Evolutionary conservation across 2,797 vertebrate species (phyloP).

Genomic region (Chaenodraco wilsoni): DNA sequence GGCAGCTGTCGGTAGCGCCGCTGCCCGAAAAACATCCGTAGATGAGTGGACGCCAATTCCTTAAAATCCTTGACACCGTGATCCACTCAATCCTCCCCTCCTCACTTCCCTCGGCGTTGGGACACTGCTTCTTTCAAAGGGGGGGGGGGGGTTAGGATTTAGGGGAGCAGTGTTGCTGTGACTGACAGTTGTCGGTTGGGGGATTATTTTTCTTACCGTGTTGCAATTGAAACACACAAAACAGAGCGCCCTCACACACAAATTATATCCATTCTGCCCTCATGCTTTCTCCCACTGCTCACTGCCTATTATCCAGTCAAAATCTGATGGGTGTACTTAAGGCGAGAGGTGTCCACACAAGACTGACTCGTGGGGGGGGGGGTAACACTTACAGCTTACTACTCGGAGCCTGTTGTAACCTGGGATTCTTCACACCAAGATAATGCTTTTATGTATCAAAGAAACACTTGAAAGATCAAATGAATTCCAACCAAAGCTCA

Average conservation of each 20-base stretch:
- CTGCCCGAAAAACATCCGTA: slow-evolving; percentile 89
- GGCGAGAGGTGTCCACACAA: slow-evolving; percentile 31
- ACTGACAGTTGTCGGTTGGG: slow-evolving; percentile 66
- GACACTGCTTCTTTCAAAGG: slow-evolving; percentile 33
- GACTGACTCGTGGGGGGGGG: slow-evolving; percentile 39
- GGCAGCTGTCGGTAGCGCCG: slow-evolving; percentile 91
- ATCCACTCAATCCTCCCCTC: slow-evolving; percentile 73
- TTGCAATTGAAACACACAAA: slow-evolving; percentile 30
- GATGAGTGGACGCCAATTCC: slow-evolving; percentile 92
- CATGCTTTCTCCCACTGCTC: slow-evolving; percentile 45
- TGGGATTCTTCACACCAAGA: slow-evolving; percentile 3
- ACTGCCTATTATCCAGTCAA: slow-evolving; percentile 68
- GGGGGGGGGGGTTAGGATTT: slow-evolving; percentile 28
- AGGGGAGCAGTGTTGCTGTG: slow-evolving; percentile 25
- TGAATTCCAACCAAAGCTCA: neutral
- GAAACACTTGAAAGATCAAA: neutral
- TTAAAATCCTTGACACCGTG: slow-evolving; percentile 87
- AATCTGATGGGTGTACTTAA: slow-evolving; percentile 60
- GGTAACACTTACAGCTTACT: slow-evolving; percentile 26
- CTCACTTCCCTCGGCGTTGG: slow-evolving; percentile 10
- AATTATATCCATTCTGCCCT: slow-evolving; percentile 70
- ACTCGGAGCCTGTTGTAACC: slow-evolving; percentile 13
- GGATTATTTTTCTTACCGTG: slow-evolving; percentile 21
- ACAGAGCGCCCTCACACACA: slow-evolving; percentile 19
- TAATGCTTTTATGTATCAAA: neutral